Percentiles rank a stretch among this genome's conserved stretches.
phyloP scores from a whole-genome alignment of 2,113 vertebrate genomes.

The Chlorodrepanis virens region DNA sequence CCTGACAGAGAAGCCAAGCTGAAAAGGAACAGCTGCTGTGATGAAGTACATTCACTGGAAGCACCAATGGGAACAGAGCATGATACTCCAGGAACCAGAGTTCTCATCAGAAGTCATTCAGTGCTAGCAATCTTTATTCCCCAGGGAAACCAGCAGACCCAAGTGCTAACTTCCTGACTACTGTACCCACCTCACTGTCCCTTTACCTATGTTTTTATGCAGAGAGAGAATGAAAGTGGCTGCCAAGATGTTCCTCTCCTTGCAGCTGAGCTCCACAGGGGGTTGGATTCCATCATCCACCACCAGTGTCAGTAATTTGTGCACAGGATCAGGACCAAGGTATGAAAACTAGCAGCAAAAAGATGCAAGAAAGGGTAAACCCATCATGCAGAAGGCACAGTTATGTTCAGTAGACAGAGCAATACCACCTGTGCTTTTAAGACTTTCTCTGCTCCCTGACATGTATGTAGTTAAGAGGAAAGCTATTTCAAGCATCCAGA shows the following conservation, averaged over 20 bases:
- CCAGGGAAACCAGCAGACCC: background rate
- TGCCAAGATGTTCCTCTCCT: slow-evolving; percentile 97
- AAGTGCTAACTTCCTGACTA: slow-evolving; percentile 2
- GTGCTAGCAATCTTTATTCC: background rate
- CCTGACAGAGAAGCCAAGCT: background rate
- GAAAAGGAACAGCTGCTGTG: background rate
- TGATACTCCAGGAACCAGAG: background rate
- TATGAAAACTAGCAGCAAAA: slow-evolving; percentile 87
- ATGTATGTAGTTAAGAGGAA: background rate
- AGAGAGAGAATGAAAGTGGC: slow-evolving; percentile 97
- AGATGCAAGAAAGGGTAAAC: slow-evolving; percentile 56
- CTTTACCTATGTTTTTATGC: slow-evolving; percentile 96
- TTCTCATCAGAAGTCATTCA: background rate
- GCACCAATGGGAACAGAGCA: background rate
- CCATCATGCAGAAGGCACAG: slow-evolving; percentile 33
- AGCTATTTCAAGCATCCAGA: background rate
- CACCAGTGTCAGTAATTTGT: slow-evolving; percentile 92
- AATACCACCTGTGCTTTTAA: background rate
- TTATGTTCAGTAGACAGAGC: background rate
- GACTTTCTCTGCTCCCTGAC: background rate
- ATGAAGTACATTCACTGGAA: background rate
- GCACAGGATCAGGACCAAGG: slow-evolving; percentile 91
- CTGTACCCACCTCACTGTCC: background rate
- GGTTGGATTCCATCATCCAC: slow-evolving; percentile 98
- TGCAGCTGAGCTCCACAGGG: slow-evolving; percentile 96